A percentile compares a stretch with the other conserved stretches of the same genome.
phyloP scores from a whole-genome alignment of 1,140 invertebrate genomes.

The Sinella curviseta region DNA sequence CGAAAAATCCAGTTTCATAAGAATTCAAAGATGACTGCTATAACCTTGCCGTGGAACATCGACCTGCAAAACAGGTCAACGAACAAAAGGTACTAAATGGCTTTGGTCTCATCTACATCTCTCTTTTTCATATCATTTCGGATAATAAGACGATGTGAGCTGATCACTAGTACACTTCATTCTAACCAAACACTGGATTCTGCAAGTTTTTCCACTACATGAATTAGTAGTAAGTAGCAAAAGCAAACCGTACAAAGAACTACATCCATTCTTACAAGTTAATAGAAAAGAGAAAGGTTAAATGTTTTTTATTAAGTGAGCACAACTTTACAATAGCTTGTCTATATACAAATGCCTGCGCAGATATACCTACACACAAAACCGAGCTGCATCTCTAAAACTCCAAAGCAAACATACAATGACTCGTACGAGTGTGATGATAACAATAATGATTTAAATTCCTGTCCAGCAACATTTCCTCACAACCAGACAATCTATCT shows the following conservation, averaged over 20 bases:
- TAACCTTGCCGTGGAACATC: slow-evolving; percentile 38
- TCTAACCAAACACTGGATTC: not conserved
- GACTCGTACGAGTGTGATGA: too few relatives aligned
- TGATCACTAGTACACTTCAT: not conserved
- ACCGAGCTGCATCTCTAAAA: too few relatives aligned
- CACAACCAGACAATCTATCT: not conserved
- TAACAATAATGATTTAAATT: slow-evolving; percentile 11
- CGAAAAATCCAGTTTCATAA: slow-evolving; percentile 44
- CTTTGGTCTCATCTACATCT: too few relatives aligned
- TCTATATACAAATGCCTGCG: too few relatives aligned
- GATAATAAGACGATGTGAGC: not conserved
- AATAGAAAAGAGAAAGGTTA: too few relatives aligned
- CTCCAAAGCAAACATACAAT: too few relatives aligned
- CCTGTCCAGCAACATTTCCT: slow-evolving; percentile 25
- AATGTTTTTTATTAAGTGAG: too few relatives aligned
- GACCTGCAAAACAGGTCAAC: slow-evolving; percentile 25
- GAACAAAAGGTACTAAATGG: not conserved
- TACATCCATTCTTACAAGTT: not conserved
- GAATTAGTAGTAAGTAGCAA: not conserved
- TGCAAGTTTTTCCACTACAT: too few relatives aligned
- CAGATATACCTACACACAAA: too few relatives aligned
- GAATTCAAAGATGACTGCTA: slow-evolving; percentile 27
- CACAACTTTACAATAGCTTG: too few relatives aligned
- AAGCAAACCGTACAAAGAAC: not conserved
- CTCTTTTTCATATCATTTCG: too few relatives aligned